Conservation (phyloP, 2,888 invertebrate genomes). For the Pycnomerus fuliginosus region DNA sequence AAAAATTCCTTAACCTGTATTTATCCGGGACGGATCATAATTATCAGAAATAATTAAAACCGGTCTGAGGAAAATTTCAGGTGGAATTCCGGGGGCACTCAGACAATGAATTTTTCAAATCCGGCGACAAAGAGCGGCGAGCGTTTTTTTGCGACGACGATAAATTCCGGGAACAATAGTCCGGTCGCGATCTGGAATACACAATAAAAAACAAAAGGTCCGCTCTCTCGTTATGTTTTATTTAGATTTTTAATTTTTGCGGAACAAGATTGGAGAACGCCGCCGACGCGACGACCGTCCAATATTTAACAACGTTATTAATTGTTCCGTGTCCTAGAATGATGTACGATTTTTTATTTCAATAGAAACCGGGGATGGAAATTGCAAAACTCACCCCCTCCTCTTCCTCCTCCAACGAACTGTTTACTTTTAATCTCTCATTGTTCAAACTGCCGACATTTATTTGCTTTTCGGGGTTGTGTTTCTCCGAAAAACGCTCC, state of each 20-base stretch:
- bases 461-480: slow-evolving; percentile 38
- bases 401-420: slow-evolving; percentile 8
- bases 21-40: slow-evolving; percentile 11
- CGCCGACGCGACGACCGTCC: slow-evolving; percentile 31
- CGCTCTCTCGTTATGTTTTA: slow-evolving; percentile 48
- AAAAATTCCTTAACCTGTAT: slow-evolving; percentile 11
- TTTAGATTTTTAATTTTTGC: slow-evolving; percentile 50
- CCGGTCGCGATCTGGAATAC: slow-evolving; percentile 45
- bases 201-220: slow-evolving; percentile 37
- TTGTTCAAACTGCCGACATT: slow-evolving; percentile 47
- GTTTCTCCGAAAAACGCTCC: slow-evolving; percentile 7
- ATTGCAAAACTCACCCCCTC: slow-evolving; percentile 12
- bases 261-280: slow-evolving; percentile 41
- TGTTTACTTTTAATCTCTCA: slow-evolving; percentile 47
- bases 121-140: background rate
- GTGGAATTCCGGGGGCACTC: background rate
- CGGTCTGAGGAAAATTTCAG: background rate
- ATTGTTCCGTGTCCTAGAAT: slow-evolving; percentile 44
- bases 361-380: slow-evolving; percentile 38
- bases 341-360: slow-evolving; percentile 47
- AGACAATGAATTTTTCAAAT: background rate
- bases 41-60: slow-evolving; percentile 8
- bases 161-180: slow-evolving; percentile 50
- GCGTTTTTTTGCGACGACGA: slow-evolving; percentile 36
- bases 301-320: slow-evolving; percentile 49